These are phyloP conservation scores for Helobdella robusta DNA, from an alignment of 2,888 invertebrate genomes.

Conservation along the genomic window DNA sequence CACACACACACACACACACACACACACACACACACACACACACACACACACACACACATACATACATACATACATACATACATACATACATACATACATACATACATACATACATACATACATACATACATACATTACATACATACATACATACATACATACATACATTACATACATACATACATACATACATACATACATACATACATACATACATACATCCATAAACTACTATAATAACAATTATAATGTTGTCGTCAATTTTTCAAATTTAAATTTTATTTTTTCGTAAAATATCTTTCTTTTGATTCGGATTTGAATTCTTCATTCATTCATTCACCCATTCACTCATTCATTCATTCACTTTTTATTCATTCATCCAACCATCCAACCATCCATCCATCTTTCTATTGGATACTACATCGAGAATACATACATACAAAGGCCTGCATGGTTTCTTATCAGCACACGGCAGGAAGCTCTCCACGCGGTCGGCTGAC, in stretches of 20 bases:
- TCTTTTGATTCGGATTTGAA: too few species aligned
- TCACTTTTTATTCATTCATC: not conserved
- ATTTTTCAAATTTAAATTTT: too few species aligned
- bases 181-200: not conserved
- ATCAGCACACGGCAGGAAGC: too few species aligned
- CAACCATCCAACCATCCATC: not conserved
- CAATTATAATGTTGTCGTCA: too few species aligned
- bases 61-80: not conserved
- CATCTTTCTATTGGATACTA: not conserved
- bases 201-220: not conserved
- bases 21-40: slow-evolving; percentile 19
- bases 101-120: not conserved
- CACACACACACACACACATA: slow-evolving; percentile 14
- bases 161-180: not conserved
- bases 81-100: not conserved
- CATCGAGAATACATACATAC: too few species aligned
- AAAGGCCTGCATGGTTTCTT: too few species aligned
- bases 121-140: not conserved
- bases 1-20: slow-evolving; percentile 18
- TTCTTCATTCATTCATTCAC: not conserved
- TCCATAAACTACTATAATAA: too few species aligned
- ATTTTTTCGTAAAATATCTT: too few species aligned
- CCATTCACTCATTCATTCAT: not conserved
- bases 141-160: not conserved
- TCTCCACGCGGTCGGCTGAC: too few species aligned